Conservation (phyloP, 2,797 vertebrate genomes). For the Argya squamiceps region DNA sequence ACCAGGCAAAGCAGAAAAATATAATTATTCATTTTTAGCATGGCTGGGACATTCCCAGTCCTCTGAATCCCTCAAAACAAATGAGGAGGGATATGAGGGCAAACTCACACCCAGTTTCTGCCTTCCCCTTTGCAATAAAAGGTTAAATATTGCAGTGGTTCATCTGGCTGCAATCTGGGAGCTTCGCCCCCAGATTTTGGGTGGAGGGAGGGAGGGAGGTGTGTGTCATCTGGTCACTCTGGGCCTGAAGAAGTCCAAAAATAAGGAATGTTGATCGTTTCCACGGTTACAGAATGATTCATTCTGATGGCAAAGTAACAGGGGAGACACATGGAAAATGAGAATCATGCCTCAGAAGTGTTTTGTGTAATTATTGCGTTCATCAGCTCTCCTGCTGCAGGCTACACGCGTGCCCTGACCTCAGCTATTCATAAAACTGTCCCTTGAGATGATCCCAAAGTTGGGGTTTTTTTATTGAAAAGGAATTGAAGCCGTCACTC, state of each 20-base stretch:
- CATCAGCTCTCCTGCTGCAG: background rate
- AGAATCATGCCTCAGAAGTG: background rate
- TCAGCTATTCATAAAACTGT: background rate
- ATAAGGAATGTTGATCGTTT: background rate
- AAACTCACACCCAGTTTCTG: background rate
- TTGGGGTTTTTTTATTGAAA: fast-evolving
- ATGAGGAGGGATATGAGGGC: background rate
- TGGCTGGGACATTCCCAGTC: background rate
- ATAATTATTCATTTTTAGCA: background rate
- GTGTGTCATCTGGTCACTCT: slow-evolving; percentile 21
- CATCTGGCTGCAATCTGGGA: background rate
- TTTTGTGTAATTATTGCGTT: background rate
- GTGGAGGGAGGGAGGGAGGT: background rate
- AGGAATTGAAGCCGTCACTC: background rate
- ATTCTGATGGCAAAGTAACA: background rate
- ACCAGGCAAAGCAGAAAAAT: fast-evolving
- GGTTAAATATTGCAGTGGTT: background rate
- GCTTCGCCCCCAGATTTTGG: background rate
- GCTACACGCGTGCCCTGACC: fast-evolving
- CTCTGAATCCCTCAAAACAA: background rate
- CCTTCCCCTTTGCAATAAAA: background rate
- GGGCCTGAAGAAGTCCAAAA: background rate
- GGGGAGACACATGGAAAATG: background rate
- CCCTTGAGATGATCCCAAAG: background rate
- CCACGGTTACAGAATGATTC: background rate